phyloP scores from a whole-genome alignment of 2,797 vertebrate species.

The Falco peregrinus region DNA sequence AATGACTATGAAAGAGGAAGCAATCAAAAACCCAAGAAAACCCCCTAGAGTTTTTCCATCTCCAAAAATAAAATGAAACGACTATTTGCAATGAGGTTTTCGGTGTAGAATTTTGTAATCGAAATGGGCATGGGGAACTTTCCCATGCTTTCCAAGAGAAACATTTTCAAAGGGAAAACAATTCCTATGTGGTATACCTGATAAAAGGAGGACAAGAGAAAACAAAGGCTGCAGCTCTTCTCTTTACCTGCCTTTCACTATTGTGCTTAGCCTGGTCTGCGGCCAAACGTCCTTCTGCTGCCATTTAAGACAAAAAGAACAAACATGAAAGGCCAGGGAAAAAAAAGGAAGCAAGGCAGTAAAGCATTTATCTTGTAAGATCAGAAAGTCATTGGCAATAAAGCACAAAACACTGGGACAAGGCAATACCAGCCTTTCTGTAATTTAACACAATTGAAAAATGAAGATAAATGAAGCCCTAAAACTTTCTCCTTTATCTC shows the following conservation, averaged over 20 bases:
- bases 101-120: background rate
- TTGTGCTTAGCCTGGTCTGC: background rate
- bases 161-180: background rate
- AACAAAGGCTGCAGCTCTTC: background rate
- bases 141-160: background rate
- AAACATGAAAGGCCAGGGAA: background rate
- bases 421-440: background rate
- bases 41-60: background rate
- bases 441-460: background rate
- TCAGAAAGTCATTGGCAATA: background rate
- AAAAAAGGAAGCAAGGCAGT: background rate
- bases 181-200: background rate
- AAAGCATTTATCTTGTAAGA: background rate
- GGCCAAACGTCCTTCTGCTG: background rate
- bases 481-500: background rate
- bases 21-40: background rate
- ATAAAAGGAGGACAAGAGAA: background rate
- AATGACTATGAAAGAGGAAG: background rate
- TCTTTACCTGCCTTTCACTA: background rate
- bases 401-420: background rate
- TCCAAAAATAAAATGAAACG: background rate
- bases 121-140: background rate
- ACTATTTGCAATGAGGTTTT: background rate
- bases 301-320: background rate
- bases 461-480: background rate